A percentile compares a stretch with the other conserved stretches of the same genome.
These are phyloP conservation scores for Aporrectodea caliginosa DNA, from an alignment of 1,140 invertebrate species.

Conservation along the genomic window DNA sequence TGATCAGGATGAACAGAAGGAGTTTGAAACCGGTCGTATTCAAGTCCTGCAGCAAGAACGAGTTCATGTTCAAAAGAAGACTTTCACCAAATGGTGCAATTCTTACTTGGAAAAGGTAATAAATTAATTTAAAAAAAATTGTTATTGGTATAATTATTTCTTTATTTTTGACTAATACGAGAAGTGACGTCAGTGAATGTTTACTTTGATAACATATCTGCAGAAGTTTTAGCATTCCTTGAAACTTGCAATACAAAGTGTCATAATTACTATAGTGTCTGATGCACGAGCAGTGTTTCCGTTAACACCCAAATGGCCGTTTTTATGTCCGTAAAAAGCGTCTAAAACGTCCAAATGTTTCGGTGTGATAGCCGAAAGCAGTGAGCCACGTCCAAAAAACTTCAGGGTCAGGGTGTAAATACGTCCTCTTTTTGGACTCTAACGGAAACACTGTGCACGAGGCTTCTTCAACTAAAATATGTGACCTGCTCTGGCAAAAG, in stretches of 20 bases:
- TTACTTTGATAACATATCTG: neutral
- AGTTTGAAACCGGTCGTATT: constrained; percentile 94
- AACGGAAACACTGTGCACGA: too few relatives aligned
- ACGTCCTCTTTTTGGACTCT: too few relatives aligned
- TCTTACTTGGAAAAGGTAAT: constrained; percentile 90
- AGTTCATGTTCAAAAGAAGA: constrained; percentile 97
- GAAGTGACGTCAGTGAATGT: neutral
- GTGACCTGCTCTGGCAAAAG: too few relatives aligned
- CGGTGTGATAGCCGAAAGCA: too few relatives aligned
- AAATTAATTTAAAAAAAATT: too few relatives aligned
- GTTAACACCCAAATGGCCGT: neutral
- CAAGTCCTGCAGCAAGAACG: constrained; percentile 93
- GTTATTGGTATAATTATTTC: too few relatives aligned
- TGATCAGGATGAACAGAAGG: too few relatives aligned
- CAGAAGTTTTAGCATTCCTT: neutral
- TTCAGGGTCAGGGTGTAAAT: too few relatives aligned
- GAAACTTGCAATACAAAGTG: neutral
- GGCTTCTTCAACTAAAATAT: too few relatives aligned
- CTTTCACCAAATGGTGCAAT: constrained; percentile 99
- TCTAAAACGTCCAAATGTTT: too few relatives aligned
- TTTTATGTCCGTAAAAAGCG: too few relatives aligned
- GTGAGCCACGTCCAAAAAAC: too few relatives aligned
- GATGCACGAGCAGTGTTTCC: neutral
- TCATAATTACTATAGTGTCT: neutral
- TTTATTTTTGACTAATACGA: neutral